Conservation (phyloP, 53 echinoderm and acorn worm genomes). For the Astropecten irregularis region DNA sequence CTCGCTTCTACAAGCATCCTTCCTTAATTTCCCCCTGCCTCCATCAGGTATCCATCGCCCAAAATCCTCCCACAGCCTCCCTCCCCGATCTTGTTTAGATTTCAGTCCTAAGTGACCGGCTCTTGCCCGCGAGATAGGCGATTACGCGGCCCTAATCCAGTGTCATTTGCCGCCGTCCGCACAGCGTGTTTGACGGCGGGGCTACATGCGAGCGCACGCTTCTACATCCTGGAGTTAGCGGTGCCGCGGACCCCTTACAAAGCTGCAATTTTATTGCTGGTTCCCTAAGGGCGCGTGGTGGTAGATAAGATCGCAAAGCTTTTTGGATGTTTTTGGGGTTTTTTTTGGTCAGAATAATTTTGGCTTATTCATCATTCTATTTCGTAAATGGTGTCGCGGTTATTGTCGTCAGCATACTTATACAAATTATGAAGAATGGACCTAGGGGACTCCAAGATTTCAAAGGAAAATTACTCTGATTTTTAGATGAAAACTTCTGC, state of each 20-base stretch:
- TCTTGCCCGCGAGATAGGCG: constrained; percentile 35
- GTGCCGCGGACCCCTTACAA: background rate
- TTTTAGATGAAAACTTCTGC: too few species aligned
- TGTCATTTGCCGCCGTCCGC: background rate
- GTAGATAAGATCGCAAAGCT: constrained; percentile 25
- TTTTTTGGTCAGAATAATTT: too few species aligned
- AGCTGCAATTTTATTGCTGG: background rate
- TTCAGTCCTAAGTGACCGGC: constrained; percentile 22
- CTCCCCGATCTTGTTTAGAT: constrained; percentile 35
- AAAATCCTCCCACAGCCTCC: background rate
- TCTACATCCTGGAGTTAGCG: background rate
- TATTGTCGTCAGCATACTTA: too few species aligned
- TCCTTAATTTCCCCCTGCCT: constrained; percentile 9
- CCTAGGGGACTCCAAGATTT: too few species aligned
- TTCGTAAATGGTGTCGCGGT: too few species aligned
- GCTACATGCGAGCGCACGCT: constrained; percentile 32
- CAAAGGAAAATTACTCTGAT: too few species aligned
- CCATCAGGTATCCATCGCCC: constrained; percentile 27
- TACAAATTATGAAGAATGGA: too few species aligned
- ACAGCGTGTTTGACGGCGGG: background rate
- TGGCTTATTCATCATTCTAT: too few species aligned
- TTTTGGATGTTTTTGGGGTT: too few species aligned
- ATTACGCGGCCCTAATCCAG: constrained; percentile 27
- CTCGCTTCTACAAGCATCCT: constrained; percentile 6
- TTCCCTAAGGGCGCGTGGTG: background rate